Percentiles rank a stretch among this genome's conserved stretches.
These are phyloP conservation scores for Benitochromis conjunctus DNA, from an alignment of 2,113 vertebrate genomes.

Conservation along the genomic window DNA sequence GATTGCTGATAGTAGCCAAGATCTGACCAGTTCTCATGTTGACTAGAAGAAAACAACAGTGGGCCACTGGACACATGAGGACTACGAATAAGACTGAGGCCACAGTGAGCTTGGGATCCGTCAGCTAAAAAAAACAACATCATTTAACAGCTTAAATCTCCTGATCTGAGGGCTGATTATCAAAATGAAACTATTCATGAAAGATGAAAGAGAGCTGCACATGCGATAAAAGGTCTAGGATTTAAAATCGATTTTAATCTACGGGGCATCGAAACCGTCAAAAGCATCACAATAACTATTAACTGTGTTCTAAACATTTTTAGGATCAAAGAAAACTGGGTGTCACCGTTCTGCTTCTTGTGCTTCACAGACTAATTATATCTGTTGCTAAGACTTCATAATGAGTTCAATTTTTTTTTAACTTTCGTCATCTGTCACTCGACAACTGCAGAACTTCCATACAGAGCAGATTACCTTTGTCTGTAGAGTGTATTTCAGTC, in stretches of 20 bases:
- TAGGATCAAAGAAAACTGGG: not conserved
- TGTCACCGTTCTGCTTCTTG: not conserved
- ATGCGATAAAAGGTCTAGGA: not conserved
- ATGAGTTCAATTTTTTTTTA: not conserved
- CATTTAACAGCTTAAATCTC: not conserved
- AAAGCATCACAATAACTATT: not conserved
- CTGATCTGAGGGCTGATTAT: not conserved
- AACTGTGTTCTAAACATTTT: not conserved
- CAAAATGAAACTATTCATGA: not conserved
- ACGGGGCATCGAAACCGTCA: not conserved
- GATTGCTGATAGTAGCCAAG: constrained; percentile 31
- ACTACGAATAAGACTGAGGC: constrained; percentile 12
- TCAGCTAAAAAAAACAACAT: not conserved
- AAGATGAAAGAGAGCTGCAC: not conserved
- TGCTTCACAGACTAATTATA: not conserved
- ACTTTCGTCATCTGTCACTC: not conserved
- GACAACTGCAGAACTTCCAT: not conserved
- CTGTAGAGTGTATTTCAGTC: not conserved
- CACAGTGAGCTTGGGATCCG: not conserved
- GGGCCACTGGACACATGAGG: not conserved
- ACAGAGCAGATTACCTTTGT: not conserved
- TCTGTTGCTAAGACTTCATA: not conserved
- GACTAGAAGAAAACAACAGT: constrained; percentile 8
- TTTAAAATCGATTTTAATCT: not conserved
- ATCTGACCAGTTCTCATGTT: constrained; percentile 24